Base-by-base conservation (phyloP, 2,888 invertebrate species). In the Allolobophora icterica region DNA sequence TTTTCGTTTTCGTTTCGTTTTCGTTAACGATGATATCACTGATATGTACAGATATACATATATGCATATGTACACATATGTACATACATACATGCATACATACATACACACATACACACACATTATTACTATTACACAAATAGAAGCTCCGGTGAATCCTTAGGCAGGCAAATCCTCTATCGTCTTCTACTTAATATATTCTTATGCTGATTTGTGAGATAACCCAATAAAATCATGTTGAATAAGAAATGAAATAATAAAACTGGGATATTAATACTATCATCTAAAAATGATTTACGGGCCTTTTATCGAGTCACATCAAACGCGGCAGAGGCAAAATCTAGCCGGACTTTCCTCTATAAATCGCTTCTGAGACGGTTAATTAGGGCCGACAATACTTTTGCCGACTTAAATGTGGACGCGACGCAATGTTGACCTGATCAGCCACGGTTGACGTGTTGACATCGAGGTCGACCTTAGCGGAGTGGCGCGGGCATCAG, bases 111-210 rank as follows among this genome's bases (percentile, higher is more conserved):
- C n/a, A n/a, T n/a, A n/a, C n/a, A n/a, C n/a, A n/a, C n/a, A n/a
- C n/a, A n/a, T n/a, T n/a, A n/a, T n/a, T 91, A 42, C 38, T 89
- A n/a, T n/a, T 40, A 91, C n/a, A 42, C 33, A 21, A n/a, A 84
- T 38, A 3, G 38, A 3, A 38, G 38, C 38, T 38, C 3, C 15
- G 52, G 24, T 52, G 52, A 52, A 52, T 24, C 24, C 24, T 52
- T 52, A 8, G 5, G 24, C 24, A 52, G 24, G 24, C 52, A 24
- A 52, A 52, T 24, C 24, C 71, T n/a, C 24, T 24, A 52, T 52
- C n/a, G 30, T 71, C n/a, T n/a, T 71, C 71, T 71, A 71, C 30
- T n/a, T 71, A 71, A 71, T 15, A 71, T n/a, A 30, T 8, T 71
- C 13, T 52, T 24, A 24, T 71, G 71, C 5, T 71, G 71, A 30